Conservation (phyloP, 1,140 invertebrate genomes). For the Ladona fulva region DNA sequence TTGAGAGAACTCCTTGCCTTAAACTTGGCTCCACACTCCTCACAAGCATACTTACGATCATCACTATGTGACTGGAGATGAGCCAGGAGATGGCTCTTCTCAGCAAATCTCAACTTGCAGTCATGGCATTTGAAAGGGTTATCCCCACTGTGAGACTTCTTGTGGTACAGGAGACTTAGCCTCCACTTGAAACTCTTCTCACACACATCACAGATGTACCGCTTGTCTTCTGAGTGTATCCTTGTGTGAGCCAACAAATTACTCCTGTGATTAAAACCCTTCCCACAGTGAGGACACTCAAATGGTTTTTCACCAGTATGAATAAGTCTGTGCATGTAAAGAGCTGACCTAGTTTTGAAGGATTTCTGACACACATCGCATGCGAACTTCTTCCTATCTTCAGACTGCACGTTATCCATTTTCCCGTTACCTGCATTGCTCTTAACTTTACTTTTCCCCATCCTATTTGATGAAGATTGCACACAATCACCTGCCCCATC, state of each 20-base stretch:
- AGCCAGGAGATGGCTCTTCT: neutral
- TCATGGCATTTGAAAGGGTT: constrained; percentile 12
- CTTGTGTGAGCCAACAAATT: constrained; percentile 23
- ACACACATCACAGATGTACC: constrained; percentile 28
- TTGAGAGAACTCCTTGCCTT: constrained; percentile 21
- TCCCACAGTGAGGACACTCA: constrained; percentile 11
- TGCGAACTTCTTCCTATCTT: no score
- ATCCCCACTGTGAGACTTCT: constrained; percentile 10
- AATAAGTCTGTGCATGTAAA: neutral
- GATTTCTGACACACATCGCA: no score
- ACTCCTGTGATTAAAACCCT: constrained; percentile 15
- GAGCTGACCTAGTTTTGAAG: no score
- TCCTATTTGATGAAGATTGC: no score
- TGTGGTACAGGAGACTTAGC: constrained; percentile 25
- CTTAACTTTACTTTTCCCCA: no score
- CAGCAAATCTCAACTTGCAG: constrained; percentile 8
- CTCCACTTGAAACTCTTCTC: constrained; percentile 27
- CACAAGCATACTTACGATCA: constrained; percentile 38
- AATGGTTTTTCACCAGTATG: constrained; percentile 17
- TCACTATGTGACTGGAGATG: constrained; percentile 31
- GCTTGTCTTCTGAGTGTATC: constrained; percentile 27
- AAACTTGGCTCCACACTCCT: constrained; percentile 45
- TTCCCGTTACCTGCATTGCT: no score
- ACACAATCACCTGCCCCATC: no score
- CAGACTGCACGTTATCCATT: no score